These are phyloP conservation scores for Nudaria mundana DNA, from an alignment of 2,888 invertebrate genomes.

Conservation along the genomic window DNA sequence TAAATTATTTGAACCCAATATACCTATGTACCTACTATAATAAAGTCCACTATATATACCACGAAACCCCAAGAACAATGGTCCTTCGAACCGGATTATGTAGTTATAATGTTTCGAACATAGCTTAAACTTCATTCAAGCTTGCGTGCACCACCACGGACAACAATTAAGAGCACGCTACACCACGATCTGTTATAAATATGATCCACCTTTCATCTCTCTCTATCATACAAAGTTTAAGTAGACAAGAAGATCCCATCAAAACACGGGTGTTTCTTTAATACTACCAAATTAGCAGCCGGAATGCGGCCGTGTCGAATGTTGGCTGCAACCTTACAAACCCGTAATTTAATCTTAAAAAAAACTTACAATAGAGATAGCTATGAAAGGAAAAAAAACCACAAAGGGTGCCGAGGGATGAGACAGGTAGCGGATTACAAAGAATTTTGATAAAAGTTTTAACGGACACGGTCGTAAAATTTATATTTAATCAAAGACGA, in stretches of 20 bases:
- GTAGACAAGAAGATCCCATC: constrained; percentile 16
- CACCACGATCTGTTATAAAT: constrained; percentile 26
- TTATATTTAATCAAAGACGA: neutral
- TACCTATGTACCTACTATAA: too few species aligned
- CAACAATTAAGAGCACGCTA: constrained; percentile 31
- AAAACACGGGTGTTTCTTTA: constrained; percentile 46
- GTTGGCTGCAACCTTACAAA: constrained; percentile 68
- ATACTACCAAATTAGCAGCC: constrained; percentile 65
- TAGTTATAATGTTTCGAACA: constrained; percentile 8
- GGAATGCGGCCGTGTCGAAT: constrained; percentile 73
- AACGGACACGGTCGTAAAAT: constrained; percentile 22
- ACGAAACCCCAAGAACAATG: too few species aligned
- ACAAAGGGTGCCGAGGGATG: constrained; percentile 67
- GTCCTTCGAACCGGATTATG: too few species aligned
- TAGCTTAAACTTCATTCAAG: constrained; percentile 21
- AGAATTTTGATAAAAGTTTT: constrained; percentile 36
- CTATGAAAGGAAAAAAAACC: constrained; percentile 47
- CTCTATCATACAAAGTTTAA: constrained; percentile 14
- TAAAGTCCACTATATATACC: too few species aligned
- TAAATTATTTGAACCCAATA: too few species aligned
- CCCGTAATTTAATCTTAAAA: constrained; percentile 70
- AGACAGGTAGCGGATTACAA: constrained; percentile 68
- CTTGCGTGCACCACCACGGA: constrained; percentile 15
- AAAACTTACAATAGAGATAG: constrained; percentile 58
- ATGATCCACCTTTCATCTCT: constrained; percentile 27